Conservation (phyloP, 35 echinoderm and acorn worm genomes). For the Hemicentrotus pulcherrimus region DNA sequence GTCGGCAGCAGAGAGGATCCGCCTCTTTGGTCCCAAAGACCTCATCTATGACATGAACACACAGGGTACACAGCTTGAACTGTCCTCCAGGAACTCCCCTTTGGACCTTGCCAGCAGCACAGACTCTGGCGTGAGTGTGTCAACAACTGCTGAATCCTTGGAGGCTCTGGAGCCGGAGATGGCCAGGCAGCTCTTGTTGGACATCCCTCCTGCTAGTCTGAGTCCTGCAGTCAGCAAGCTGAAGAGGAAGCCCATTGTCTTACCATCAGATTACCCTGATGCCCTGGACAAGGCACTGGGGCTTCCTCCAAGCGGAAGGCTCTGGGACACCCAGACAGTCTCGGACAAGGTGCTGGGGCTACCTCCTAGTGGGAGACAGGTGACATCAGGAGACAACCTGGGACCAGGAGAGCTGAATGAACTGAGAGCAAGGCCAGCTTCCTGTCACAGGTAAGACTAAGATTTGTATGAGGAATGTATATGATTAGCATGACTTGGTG, state of each 20-base stretch:
- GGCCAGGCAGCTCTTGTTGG: conserved; percentile 33
- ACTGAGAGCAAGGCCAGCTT: not conserved
- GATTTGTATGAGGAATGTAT: too few relatives aligned
- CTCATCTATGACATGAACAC: conserved; percentile 29
- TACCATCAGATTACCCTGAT: conserved; percentile 25
- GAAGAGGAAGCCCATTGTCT: conserved; percentile 45
- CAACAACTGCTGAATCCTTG: not conserved
- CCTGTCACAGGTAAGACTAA: not conserved
- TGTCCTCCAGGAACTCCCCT: not conserved
- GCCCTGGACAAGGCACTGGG: conserved; percentile 28
- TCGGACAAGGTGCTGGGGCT: conserved; percentile 7
- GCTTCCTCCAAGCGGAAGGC: conserved; percentile 30
- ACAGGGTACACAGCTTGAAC: not conserved
- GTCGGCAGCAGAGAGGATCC: conserved; percentile 8
- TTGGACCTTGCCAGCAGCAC: conserved; percentile 40
- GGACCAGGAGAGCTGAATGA: not conserved
- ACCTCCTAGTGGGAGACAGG: conserved; percentile 16
- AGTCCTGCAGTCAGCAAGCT: conserved; percentile 33
- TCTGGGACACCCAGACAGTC: not conserved
- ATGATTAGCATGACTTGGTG: too few relatives aligned
- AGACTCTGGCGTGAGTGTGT: conserved; percentile 6
- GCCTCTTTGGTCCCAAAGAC: conserved; percentile 47
- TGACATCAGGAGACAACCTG: not conserved
- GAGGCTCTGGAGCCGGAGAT: conserved; percentile 38
- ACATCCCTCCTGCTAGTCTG: conserved; percentile 31